Evolutionary conservation across 2,113 vertebrate species (phyloP).

Genomic region (Leptosomus discolor): DNA sequence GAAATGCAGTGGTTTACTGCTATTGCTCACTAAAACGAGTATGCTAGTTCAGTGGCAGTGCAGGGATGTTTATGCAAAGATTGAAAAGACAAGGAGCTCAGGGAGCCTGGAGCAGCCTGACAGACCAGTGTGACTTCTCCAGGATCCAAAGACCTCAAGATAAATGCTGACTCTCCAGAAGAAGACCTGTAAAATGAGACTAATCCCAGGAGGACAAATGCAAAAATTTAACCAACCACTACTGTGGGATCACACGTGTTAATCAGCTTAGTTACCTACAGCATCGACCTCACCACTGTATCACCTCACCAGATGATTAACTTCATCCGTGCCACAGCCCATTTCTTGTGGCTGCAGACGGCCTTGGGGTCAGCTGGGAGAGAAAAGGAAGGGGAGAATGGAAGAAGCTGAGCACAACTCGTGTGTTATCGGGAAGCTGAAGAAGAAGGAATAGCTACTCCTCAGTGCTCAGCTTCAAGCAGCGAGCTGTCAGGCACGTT

Average conservation of each 20-base stretch:
- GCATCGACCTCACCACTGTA: rapidly evolving
- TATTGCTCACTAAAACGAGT: background rate
- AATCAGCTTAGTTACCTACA: background rate
- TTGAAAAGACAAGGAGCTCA: background rate
- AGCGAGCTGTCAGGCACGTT: background rate
- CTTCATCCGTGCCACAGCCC: background rate
- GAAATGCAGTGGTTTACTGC: background rate
- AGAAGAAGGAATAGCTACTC: background rate
- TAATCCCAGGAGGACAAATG: background rate
- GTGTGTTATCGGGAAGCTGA: background rate
- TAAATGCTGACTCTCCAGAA: background rate
- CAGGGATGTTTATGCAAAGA: background rate
- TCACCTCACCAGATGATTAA: background rate
- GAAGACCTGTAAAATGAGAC: background rate
- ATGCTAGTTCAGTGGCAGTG: background rate
- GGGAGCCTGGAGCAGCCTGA: background rate
- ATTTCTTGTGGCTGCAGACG: background rate
- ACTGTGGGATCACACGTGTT: background rate
- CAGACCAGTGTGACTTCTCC: background rate
- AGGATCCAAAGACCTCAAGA: background rate
- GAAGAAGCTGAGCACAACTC: background rate
- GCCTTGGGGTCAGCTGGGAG: background rate
- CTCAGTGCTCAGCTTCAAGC: background rate
- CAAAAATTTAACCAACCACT: background rate
- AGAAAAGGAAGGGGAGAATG: background rate